Evolutionary conservation across 92 coral and sea anemone genomes (phyloP).

Genomic region (Anthopleura xanthogrammica): DNA sequence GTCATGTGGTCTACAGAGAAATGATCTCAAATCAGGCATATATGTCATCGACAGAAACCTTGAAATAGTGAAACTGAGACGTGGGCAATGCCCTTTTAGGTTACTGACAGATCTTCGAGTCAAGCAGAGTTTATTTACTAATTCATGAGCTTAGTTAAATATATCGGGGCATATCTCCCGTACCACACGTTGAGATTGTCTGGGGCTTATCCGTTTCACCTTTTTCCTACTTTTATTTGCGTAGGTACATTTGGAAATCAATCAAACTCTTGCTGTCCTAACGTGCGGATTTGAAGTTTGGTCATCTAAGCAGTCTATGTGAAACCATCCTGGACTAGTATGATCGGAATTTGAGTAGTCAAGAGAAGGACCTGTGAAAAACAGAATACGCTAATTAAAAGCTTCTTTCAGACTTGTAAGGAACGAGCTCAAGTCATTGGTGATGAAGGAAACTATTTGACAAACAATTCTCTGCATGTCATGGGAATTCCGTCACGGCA

Average conservation of each 20-base stretch:
- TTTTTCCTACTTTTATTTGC: slow-evolving; percentile 6
- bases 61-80: slow-evolving; percentile 15
- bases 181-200: slow-evolving; percentile 34
- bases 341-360: slow-evolving; percentile 17
- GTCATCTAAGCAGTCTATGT: background rate
- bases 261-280: background rate
- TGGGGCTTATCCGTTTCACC: slow-evolving; percentile 25
- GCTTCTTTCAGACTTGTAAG: background rate
- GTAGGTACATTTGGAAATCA: slow-evolving; percentile 11
- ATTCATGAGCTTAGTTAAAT: slow-evolving; percentile 12
- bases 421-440: background rate
- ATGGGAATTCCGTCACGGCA: slow-evolving; percentile 25
- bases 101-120: background rate
- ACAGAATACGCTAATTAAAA: background rate
- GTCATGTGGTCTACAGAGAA: background rate
- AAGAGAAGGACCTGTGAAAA: background rate
- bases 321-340: slow-evolving; percentile 1
- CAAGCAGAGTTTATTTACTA: slow-evolving; percentile 32
- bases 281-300: background rate
- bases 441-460: slow-evolving; percentile 22
- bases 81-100: background rate
- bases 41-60: background rate
- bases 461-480: slow-evolving; percentile 9
- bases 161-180: slow-evolving; percentile 4
- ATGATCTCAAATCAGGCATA: background rate